Base-by-base conservation (phyloP, 2,113 vertebrate species). In the Sebastes schlegelii region DNA sequence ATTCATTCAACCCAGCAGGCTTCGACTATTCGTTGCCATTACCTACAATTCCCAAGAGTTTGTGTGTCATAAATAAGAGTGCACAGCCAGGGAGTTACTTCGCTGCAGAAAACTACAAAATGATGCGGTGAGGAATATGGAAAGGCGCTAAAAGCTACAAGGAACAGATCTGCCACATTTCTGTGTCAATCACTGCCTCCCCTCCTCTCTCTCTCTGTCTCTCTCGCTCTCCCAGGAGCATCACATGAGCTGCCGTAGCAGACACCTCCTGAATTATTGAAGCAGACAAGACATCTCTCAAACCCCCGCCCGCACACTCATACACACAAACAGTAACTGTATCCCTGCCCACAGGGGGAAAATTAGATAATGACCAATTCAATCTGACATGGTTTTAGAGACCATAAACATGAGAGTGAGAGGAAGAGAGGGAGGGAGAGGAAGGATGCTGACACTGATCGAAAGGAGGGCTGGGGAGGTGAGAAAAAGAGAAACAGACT, bases 191-290 rank as follows among this genome's bases (percentile, higher is more conserved):
- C 77, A 66, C 66, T 48, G 43, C 13, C 68, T 49, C 23, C 48
- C 51, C 12, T 48, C 13, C 58, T 40, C 48, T 4, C 26, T 26
- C 57, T 40, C 45, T 21, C 34, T 26, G 17, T 14, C 64, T 34
- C 67, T 57, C 57, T 10, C 68, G 13, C 51, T 48, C 74, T 79
- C 85, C 46, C 73, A 77, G 19, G 49, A 92, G 88, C 85, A 82
- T 80, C 88, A 83, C 72, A 80, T 72, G 61, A 88, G 76, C 89
- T 58, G 76, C 86, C 75, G 85, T 46, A 67, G 83, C 91, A 91
- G 88, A 90, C 91, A 91, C 83, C 86, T 79, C 60, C 66, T 94
- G 86, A 93, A 93, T 94, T 94, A 94, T 94, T 94, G 86, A 93
- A 90, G 90, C 79, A 76, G 92, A 91, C 89, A 90, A 90, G 92